Evolutionary conservation across 2,113 vertebrate genomes (phyloP).

Genomic region (Pygathrix nemaeus): DNA sequence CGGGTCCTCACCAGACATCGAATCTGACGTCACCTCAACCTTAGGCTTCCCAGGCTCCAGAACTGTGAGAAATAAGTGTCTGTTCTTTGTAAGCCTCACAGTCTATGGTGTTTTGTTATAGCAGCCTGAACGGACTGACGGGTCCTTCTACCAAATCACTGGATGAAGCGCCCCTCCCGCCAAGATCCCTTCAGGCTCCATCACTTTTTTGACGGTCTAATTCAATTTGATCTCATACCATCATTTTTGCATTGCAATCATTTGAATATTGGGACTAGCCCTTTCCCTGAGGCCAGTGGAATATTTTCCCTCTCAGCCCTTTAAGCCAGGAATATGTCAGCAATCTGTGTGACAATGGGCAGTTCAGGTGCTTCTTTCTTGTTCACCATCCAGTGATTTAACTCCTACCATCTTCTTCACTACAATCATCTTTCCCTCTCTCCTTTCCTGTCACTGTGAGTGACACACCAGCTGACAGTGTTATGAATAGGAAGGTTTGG

Average conservation of each 20-base stretch:
- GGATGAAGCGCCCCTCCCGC: neutral
- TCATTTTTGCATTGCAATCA: slow-evolving; percentile 25
- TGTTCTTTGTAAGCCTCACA: neutral
- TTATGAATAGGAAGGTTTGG: slow-evolving; percentile 71
- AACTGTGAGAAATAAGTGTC: neutral
- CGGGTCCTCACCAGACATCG: neutral
- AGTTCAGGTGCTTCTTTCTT: slow-evolving; percentile 3
- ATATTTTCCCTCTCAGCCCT: neutral
- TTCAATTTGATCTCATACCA: neutral
- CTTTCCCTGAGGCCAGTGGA: neutral
- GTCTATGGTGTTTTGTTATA: neutral
- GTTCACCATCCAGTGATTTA: neutral
- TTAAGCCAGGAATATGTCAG: neutral
- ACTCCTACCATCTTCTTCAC: neutral
- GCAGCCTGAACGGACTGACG: neutral
- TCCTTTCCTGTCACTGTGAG: slow-evolving; percentile 62
- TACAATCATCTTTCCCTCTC: slow-evolving; percentile 26
- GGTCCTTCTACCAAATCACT: neutral
- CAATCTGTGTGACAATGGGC: neutral
- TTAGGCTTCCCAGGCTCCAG: neutral
- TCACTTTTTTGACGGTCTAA: neutral
- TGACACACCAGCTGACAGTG: slow-evolving; percentile 69
- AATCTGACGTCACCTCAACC: neutral
- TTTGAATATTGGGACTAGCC: neutral
- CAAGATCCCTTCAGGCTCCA: neutral